A percentile compares a stretch with the other conserved stretches of the same genome.
Evolutionary conservation across 2,888 invertebrate species (phyloP).

Genomic region (Cetonia aurata): DNA sequence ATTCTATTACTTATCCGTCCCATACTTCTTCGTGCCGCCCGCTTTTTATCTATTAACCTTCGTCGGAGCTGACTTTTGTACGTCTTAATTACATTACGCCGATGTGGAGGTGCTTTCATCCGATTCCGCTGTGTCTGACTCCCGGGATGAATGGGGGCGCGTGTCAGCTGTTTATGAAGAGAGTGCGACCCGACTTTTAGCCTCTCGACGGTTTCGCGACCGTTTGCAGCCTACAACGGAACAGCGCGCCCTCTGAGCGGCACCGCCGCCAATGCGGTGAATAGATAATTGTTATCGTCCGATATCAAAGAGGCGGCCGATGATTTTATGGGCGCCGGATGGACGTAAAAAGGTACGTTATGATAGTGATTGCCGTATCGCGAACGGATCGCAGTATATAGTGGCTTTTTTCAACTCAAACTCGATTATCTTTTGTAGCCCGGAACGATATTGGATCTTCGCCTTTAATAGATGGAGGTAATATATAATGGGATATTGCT

Average conservation of each 20-base stretch:
- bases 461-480: no score
- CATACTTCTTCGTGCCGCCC: slow-evolving; percentile 51
- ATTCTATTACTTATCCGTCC: slow-evolving; percentile 64
- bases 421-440: slow-evolving; percentile 7
- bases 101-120: slow-evolving; percentile 49
- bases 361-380: background rate
- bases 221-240: background rate
- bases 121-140: slow-evolving; percentile 46
- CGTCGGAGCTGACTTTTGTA: slow-evolving; percentile 62
- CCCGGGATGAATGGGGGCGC: slow-evolving; percentile 49
- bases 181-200: slow-evolving; percentile 1
- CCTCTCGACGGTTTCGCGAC: background rate
- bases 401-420: slow-evolving; percentile 21
- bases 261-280: slow-evolving; percentile 8
- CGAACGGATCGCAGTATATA: background rate
- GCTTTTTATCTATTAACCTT: slow-evolving; percentile 65
- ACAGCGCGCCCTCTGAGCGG: background rate
- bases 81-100: slow-evolving; percentile 60
- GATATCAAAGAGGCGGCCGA: slow-evolving; percentile 21
- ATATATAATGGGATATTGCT: no score
- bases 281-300: slow-evolving; percentile 30
- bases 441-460: no score
- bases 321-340: slow-evolving; percentile 16
- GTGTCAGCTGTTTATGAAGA: slow-evolving; percentile 51
- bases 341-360: slow-evolving; percentile 21